These are phyloP conservation scores for Prunella strophiata DNA, from an alignment of 2,797 vertebrate species.

Conservation along the genomic window DNA sequence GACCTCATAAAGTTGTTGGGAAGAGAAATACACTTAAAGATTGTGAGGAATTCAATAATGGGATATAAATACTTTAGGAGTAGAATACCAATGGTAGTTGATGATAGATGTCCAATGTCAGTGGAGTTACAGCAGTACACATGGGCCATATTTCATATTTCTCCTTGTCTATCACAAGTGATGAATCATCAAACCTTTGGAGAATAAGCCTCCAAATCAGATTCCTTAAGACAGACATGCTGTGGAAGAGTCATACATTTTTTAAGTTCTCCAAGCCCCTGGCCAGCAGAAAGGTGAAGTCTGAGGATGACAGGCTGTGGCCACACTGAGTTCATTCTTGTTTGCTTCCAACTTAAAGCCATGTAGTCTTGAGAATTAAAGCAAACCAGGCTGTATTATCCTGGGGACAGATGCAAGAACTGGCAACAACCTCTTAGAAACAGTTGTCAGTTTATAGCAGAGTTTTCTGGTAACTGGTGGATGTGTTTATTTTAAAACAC, in stretches of 20 bases:
- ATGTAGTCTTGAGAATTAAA: background rate
- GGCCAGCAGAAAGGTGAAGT: background rate
- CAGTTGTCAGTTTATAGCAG: background rate
- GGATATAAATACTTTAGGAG: background rate
- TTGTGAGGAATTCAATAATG: constrained; percentile 8
- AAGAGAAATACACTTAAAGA: background rate
- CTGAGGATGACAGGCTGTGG: background rate
- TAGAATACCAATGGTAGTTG: background rate
- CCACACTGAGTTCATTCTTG: background rate
- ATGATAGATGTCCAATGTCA: background rate
- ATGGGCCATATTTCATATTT: constrained; percentile 9
- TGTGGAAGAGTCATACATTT: background rate
- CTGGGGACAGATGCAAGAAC: background rate
- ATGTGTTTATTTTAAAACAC: background rate
- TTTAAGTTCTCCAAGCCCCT: background rate
- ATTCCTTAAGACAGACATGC: background rate
- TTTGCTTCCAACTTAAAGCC: background rate
- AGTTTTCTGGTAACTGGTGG: background rate
- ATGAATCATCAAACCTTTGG: constrained; percentile 14
- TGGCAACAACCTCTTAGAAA: background rate
- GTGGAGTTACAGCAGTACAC: background rate
- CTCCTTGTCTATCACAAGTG: background rate
- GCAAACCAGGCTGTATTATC: background rate
- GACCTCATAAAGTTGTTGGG: background rate
- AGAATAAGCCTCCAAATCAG: constrained; percentile 24